Percentiles rank a stretch among this genome's conserved stretches.
Evolutionary conservation across 2,797 vertebrate species (phyloP).

Genomic region (Leuciscus waleckii): DNA sequence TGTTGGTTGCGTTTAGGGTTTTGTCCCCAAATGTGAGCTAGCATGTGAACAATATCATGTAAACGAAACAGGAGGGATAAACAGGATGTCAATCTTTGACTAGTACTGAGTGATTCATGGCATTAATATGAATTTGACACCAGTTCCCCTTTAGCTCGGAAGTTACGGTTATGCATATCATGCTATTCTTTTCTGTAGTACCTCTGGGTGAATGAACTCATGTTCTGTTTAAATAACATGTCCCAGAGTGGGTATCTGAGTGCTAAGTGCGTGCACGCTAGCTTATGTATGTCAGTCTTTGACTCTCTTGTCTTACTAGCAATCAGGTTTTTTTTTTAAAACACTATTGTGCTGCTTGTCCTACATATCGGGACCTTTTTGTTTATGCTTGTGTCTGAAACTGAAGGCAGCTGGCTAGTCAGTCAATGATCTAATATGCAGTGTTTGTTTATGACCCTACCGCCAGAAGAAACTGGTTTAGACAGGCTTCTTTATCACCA

Average conservation of each 20-base stretch:
- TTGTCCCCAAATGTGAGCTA: not conserved
- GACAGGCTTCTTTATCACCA: not conserved
- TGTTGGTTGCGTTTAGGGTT: not conserved
- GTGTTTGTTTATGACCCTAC: not conserved
- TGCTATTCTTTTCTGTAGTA: conserved; percentile 21
- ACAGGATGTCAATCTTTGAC: conserved; percentile 8
- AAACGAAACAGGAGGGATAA: not conserved
- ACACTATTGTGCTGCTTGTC: not conserved
- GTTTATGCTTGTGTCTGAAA: conserved; percentile 26
- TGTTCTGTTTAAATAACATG: not conserved
- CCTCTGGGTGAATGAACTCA: conserved; percentile 34
- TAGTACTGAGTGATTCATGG: conserved; percentile 31
- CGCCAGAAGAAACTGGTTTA: not conserved
- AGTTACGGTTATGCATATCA: conserved; percentile 27
- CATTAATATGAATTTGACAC: conserved; percentile 45
- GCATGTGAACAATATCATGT: not conserved
- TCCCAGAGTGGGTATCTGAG: conserved; percentile 23
- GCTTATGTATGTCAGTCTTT: conserved; percentile 44
- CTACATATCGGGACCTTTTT: not conserved
- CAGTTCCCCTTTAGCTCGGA: conserved; percentile 48
- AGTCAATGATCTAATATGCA: not conserved
- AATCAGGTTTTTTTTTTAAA: not conserved
- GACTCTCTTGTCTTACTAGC: conserved; percentile 5
- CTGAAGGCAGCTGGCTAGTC: not conserved
- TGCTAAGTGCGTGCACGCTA: conserved; percentile 30